Evolutionary conservation across 2,113 vertebrate species (phyloP), one percentile per base, ranked within the genome.

Genomic region (Gnathonemus longibarbis): DNA sequence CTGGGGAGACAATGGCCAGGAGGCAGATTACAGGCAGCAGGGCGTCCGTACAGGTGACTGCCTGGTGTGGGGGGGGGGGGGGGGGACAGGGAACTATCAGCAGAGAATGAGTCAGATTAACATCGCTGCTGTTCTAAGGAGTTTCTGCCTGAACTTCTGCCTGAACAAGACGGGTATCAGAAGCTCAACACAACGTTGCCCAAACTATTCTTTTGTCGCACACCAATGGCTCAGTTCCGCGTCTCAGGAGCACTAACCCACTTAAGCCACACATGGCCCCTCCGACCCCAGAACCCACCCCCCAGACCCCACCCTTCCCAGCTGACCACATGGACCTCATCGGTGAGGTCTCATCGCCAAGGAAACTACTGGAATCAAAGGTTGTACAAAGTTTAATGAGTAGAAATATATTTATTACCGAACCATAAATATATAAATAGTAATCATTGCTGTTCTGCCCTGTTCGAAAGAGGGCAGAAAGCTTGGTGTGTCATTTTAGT

Each of bases 351-450:
- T 27, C 58, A 66, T 66, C 2, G n/a, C 2, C 58, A 66, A 88
- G 35, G 48, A 88, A 53, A 80, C 56, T 10, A 46, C 21, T 50
- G 48, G 31, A 94, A 87, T 89, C 74, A 87, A 87, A 45, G 89
- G 87, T 88, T 91, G 66, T 77, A 85, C 91, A 92, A 89, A 90
- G 83, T 91, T 95, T 93, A 85, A 92, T 93, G 84, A 93, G 91
- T 93, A 94, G 94, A 95, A 95, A 95, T 94, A 93, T 92, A 92
- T 95, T 95, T 95, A 95, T 95, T 95, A 92, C 93, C 94, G 91
- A 94, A 95, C 94, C 95, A 96, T 95, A 95, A 95, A 95, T 95
- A 95, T 94, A 96, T 95, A 95, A 95, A 95, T 95, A 95, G 95
- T 94, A 92, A 93, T 94, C 92, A 92, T 93, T 93, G 91, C 90